A percentile compares a stretch with the other conserved stretches of the same genome.
phyloP scores from a whole-genome alignment of 2,888 invertebrate species.

The Plebejus melissa region DNA sequence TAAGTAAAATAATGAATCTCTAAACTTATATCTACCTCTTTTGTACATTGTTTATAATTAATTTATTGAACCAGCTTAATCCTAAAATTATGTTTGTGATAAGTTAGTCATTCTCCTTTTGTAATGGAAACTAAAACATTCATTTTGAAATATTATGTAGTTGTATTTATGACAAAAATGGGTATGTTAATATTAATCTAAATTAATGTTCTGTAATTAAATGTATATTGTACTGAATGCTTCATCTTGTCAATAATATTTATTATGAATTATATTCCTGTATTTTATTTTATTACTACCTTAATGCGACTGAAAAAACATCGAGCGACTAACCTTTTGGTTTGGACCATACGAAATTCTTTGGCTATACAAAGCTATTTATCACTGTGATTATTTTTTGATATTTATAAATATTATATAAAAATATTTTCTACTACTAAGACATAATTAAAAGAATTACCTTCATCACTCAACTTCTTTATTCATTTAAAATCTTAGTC shows the following conservation, averaged over 20 bases:
- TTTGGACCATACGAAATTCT: no score
- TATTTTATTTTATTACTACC: background rate
- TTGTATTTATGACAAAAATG: background rate
- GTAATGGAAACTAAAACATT: background rate
- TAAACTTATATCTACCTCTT: conserved; percentile 73
- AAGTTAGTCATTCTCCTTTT: conserved; percentile 23
- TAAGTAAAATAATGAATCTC: conserved; percentile 69
- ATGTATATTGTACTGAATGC: conserved; percentile 71
- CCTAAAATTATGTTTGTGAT: conserved; percentile 41
- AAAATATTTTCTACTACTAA: background rate
- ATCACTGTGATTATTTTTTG: no score
- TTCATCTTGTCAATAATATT: conserved; percentile 77
- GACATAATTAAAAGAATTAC: background rate
- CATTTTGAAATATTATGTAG: background rate
- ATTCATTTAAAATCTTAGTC: background rate
- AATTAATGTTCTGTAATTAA: conserved; percentile 42
- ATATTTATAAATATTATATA: background rate
- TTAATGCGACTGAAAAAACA: background rate
- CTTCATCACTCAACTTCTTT: background rate
- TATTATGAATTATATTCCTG: conserved; percentile 56
- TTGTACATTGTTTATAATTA: conserved; percentile 58
- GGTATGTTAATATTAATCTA: conserved; percentile 23
- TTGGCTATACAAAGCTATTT: no score
- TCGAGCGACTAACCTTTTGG: no score
- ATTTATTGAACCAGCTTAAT: conserved; percentile 63